Percentiles rank a stretch among this genome's conserved stretches.
These are phyloP conservation scores for Platygyra sinensis DNA, from an alignment of 64 coral and sea anemone genomes.

Conservation along the genomic window DNA sequence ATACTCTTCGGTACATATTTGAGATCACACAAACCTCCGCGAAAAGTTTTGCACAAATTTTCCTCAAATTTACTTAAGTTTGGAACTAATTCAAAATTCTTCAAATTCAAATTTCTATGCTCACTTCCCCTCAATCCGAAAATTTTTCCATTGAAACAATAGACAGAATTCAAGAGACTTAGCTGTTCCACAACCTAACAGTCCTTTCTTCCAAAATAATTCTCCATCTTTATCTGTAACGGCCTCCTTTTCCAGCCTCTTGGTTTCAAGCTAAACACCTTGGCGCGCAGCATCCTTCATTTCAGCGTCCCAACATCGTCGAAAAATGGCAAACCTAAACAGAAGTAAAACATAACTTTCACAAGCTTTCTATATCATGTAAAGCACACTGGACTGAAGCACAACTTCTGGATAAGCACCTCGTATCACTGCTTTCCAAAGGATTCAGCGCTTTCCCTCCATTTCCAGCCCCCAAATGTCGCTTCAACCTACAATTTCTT, in stretches of 20 bases:
- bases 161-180: slow-evolving; percentile 42
- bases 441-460: too few species aligned
- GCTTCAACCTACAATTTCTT: too few species aligned
- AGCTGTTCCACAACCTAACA: slow-evolving; percentile 24
- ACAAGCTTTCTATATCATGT: slow-evolving; percentile 42
- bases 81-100: slow-evolving; percentile 29
- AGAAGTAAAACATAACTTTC: slow-evolving; percentile 45
- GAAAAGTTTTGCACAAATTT: slow-evolving; percentile 70
- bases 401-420: slow-evolving; percentile 55
- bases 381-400: slow-evolving; percentile 50
- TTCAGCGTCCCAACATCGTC: slow-evolving; percentile 37
- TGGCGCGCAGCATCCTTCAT: slow-evolving; percentile 41
- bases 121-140: slow-evolving; percentile 52
- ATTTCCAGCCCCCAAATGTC: too few species aligned
- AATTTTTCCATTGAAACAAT: slow-evolving; percentile 49
- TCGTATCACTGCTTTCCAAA: too few species aligned
- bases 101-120: slow-evolving; percentile 26
- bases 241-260: slow-evolving; percentile 38
- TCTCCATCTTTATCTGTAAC: slow-evolving; percentile 60
- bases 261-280: slow-evolving; percentile 20
- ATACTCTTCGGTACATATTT: slow-evolving; percentile 38
- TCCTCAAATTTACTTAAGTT: too few species aligned
- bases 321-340: slow-evolving; percentile 50
- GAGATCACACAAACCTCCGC: slow-evolving; percentile 32
- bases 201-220: slow-evolving; percentile 49